phyloP scores from a whole-genome alignment of 2,888 invertebrate species.

The Agrotis segetum region DNA sequence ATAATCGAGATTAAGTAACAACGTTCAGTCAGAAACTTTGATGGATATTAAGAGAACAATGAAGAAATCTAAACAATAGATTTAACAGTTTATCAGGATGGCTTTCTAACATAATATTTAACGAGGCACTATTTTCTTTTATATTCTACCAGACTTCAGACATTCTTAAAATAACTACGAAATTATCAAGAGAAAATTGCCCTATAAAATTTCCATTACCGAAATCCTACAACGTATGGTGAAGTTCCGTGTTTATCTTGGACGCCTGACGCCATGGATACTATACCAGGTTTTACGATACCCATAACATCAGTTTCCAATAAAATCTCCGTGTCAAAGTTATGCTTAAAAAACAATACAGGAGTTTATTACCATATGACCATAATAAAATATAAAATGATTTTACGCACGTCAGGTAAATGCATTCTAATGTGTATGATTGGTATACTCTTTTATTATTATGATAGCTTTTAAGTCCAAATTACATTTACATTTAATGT shows the following conservation, averaged over 20 bases:
- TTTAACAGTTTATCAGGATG: constrained; percentile 46
- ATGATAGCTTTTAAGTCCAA: constrained; percentile 29
- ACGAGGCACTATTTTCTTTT: constrained; percentile 57
- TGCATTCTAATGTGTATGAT: constrained; percentile 65
- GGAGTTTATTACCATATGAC: constrained; percentile 75
- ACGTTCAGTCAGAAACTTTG: constrained; percentile 40
- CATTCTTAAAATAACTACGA: constrained; percentile 68
- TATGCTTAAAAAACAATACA: constrained; percentile 76
- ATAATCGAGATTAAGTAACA: constrained; percentile 69
- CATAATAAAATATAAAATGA: constrained; percentile 75
- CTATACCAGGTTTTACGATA: constrained; percentile 80
- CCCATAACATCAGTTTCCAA: constrained; percentile 82
- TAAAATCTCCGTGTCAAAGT: constrained; percentile 79
- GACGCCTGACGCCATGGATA: constrained; percentile 73
- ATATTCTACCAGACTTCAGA: constrained; percentile 51
- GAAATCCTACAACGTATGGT: constrained; percentile 71
- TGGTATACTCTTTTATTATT: constrained; percentile 44
- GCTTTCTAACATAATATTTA: constrained; percentile 43
- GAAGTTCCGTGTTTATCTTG: constrained; percentile 77
- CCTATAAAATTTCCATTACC: constrained; percentile 80
- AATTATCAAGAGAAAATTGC: constrained; percentile 77
- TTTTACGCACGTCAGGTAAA: constrained; percentile 71
- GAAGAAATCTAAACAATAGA: constrained; percentile 58
- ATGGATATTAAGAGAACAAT: constrained; percentile 50
- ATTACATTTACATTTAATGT: constrained; percentile 3